These are phyloP conservation scores for Sphinx pinastri DNA, from an alignment of 2,888 invertebrate genomes.

Conservation along the genomic window DNA sequence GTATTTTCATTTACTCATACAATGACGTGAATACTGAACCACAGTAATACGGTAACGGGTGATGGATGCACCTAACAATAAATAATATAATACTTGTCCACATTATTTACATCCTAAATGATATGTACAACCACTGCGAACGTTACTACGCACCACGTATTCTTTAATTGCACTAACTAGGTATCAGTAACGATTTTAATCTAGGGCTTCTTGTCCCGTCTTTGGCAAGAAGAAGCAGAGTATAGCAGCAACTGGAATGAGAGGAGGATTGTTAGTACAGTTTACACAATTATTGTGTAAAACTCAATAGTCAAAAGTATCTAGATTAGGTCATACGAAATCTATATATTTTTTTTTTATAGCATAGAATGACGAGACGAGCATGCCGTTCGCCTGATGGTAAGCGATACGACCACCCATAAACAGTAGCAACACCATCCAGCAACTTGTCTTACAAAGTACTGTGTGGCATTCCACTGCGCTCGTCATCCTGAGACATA, in stretches of 20 bases:
- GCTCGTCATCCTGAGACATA: too few species aligned
- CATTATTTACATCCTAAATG: constrained; percentile 77
- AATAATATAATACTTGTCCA: constrained; percentile 70
- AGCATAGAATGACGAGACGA: too few species aligned
- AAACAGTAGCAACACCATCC: too few species aligned
- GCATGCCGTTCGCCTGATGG: too few species aligned
- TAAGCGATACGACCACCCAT: too few species aligned
- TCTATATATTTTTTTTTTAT: too few species aligned
- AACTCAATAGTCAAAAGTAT: too few species aligned
- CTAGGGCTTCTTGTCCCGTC: constrained; percentile 89
- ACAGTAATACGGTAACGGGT: constrained; percentile 66
- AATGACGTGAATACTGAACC: constrained; percentile 68
- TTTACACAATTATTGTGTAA: background rate
- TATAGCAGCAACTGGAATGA: constrained; percentile 87
- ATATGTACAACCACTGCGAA: constrained; percentile 72
- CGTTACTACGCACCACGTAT: constrained; percentile 43
- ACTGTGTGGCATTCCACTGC: too few species aligned
- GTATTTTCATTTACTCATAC: constrained; percentile 66
- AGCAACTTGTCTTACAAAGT: too few species aligned
- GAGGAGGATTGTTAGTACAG: constrained; percentile 32
- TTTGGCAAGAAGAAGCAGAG: constrained; percentile 90
- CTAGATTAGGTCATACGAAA: too few species aligned
- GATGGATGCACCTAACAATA: constrained; percentile 41
- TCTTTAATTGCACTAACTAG: constrained; percentile 70
- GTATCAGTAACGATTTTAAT: constrained; percentile 72